These are phyloP conservation scores for Muraenolepis orangiensis DNA, from an alignment of 2,797 vertebrate genomes.

Conservation along the genomic window DNA sequence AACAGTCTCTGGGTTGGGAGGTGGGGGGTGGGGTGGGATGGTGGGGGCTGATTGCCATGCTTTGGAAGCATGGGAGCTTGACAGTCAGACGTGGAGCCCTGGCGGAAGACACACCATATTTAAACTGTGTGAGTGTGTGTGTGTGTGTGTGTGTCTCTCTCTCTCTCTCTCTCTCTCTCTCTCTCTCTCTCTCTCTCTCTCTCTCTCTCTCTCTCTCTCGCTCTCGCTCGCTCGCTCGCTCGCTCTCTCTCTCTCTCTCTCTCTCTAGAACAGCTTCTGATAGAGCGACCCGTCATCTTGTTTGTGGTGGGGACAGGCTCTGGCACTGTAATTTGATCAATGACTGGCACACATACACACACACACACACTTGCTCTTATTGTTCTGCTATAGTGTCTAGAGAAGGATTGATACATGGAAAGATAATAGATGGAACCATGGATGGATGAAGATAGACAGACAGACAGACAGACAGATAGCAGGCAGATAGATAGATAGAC, in stretches of 20 bases:
- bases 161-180: no score
- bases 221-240: no score
- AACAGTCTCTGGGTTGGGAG: constrained; percentile 30
- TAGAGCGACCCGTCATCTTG: constrained; percentile 42
- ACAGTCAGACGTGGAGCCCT: constrained; percentile 39
- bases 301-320: constrained; percentile 36
- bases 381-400: background rate
- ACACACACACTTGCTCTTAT: constrained; percentile 15
- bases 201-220: no score
- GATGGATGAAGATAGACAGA: background rate
- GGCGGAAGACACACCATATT: constrained; percentile 31
- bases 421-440: background rate
- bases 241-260: no score
- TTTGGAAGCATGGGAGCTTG: constrained; percentile 62
- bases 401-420: background rate
- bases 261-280: constrained; percentile 33
- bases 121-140: constrained; percentile 7
- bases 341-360: constrained; percentile 6
- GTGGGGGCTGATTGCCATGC: constrained; percentile 56
- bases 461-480: background rate
- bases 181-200: background rate
- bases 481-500: background rate
- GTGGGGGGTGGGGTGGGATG: constrained; percentile 29
- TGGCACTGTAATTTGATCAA: constrained; percentile 41
- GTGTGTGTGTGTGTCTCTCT: background rate